Conservation (phyloP, 1,140 invertebrate genomes). For the Theocolax elegans region DNA sequence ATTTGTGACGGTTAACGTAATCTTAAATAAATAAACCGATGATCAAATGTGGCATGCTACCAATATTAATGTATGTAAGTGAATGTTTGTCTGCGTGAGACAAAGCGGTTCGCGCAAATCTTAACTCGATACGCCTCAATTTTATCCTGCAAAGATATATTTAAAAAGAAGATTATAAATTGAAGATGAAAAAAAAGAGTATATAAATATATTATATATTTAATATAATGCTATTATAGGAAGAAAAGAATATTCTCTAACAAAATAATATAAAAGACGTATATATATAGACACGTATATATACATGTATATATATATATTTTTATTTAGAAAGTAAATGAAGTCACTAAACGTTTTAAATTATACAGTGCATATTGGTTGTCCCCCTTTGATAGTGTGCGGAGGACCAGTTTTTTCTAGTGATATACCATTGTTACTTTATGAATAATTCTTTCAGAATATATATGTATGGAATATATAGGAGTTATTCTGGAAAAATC, state of each 20-base stretch:
- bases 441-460: constrained; percentile 46
- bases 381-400: constrained; percentile 30
- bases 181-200: constrained; percentile 41
- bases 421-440: constrained; percentile 54
- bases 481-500: constrained; percentile 50
- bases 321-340: constrained; percentile 52
- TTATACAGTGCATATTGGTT: constrained; percentile 49
- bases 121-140: constrained; percentile 15
- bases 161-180: constrained; percentile 40
- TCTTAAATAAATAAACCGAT: neutral
- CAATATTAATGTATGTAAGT: no score
- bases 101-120: constrained; percentile 26
- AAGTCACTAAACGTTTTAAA: constrained; percentile 56
- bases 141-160: constrained; percentile 38
- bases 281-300: constrained; percentile 42
- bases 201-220: constrained; percentile 51
- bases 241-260: constrained; percentile 51
- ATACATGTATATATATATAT: constrained; percentile 43
- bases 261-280: constrained; percentile 43
- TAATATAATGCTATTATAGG: constrained; percentile 35
- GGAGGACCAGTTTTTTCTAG: constrained; percentile 49
- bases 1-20: neutral
- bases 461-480: constrained; percentile 46
- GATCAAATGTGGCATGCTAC: neutral
- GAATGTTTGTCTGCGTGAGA: neutral